A percentile compares a stretch with the other conserved stretches of the same genome.
phyloP scores from a whole-genome alignment of 2,113 vertebrate species.

The Dissostichus mawsoni region DNA sequence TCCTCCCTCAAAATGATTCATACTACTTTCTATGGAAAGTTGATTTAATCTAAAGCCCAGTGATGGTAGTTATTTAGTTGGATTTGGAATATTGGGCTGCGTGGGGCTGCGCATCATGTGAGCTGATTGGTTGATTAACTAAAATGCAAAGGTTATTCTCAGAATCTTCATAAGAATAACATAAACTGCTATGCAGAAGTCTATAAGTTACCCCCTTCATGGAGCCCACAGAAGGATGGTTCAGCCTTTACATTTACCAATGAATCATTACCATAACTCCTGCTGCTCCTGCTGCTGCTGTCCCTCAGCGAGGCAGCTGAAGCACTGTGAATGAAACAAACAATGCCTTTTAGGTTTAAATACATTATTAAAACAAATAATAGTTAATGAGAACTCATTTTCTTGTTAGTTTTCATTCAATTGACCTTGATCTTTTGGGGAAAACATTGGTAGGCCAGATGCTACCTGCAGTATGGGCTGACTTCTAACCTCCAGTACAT shows the following conservation, averaged over 20 bases:
- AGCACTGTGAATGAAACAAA: neutral
- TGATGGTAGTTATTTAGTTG: neutral
- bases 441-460: neutral
- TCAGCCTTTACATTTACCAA: neutral
- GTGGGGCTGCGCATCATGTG: neutral
- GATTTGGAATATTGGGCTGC: neutral
- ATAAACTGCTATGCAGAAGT: neutral
- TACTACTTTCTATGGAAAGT: too few relatives aligned
- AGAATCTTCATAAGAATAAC: neutral
- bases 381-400: neutral
- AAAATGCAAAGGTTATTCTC: too few relatives aligned
- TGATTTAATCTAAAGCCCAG: neutral
- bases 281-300: too few relatives aligned
- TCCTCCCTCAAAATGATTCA: neutral
- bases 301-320: neutral
- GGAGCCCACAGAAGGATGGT: neutral
- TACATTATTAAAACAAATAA: neutral
- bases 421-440: neutral
- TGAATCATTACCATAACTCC: neutral
- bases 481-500: neutral
- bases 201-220: neutral
- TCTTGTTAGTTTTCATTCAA: neutral
- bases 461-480: neutral
- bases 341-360: neutral
- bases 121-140: neutral